A percentile compares a stretch with the other conserved stretches of the same genome.
phyloP scores from a whole-genome alignment of 2,113 vertebrate genomes.

The Herpetotheres cachinnans region DNA sequence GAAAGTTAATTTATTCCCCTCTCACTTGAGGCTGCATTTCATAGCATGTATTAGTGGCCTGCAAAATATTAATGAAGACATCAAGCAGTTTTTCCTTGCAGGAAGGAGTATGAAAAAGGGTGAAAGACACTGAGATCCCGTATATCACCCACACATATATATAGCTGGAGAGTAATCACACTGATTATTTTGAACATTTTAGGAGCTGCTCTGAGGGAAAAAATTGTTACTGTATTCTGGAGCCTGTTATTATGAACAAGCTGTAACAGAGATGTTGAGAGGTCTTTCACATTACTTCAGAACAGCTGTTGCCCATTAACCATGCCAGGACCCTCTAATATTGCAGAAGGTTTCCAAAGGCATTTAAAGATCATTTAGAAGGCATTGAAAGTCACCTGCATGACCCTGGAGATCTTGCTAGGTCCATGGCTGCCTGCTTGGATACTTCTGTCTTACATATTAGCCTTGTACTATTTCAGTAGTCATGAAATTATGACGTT shows the following conservation, averaged over 20 bases:
- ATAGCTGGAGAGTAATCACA: background rate
- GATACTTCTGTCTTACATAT: background rate
- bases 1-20: conserved; percentile 18
- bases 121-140: background rate
- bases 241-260: background rate
- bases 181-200: background rate
- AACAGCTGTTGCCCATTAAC: background rate
- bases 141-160: background rate
- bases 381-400: background rate
- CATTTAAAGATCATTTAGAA: background rate
- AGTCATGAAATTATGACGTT: background rate
- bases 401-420: background rate
- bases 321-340: background rate
- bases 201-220: background rate
- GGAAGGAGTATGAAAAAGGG: background rate
- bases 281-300: background rate
- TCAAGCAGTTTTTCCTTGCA: fast-evolving
- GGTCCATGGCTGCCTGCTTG: background rate
- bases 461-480: background rate
- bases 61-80: conserved; percentile 1
- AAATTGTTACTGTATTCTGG: background rate
- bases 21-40: background rate
- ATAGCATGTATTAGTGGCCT: background rate
- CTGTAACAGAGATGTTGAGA: background rate
- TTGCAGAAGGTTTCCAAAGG: background rate